Base-by-base conservation (phyloP, 2,888 invertebrate genomes). In the Erpobdella octoculata region DNA sequence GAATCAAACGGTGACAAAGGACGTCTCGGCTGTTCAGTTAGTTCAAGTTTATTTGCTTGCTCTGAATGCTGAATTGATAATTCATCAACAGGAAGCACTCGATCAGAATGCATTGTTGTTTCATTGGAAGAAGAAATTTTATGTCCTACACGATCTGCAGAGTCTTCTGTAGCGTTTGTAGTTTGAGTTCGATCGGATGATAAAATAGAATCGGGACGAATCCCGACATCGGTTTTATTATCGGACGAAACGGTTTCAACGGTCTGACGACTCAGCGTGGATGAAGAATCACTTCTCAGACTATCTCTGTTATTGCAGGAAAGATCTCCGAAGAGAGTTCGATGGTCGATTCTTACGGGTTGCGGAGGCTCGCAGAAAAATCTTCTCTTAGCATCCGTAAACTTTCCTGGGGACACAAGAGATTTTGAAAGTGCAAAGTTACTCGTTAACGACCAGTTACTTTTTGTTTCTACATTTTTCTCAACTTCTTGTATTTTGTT, bases 281-380 rank as follows among this genome's bases (percentile, higher is more conserved):
- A 4, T 53, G 21, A 25, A 8, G 53, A 9, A 5, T 0, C 21
- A 53, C 8, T 28, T 53, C 28, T 28, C 21, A 25, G 21, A 25
- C 21, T 25, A 53, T 25, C 4, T 21, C 28, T 28, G 4, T 53
- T 53, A 21, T 53, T 53, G 21, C 28, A 28, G 28, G 53, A 21
- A 53, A 53, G 53, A 25, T 53, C 53, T 53, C 53, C 53, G 61
- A 76, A 71, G 15, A 76, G 67, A 21, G 59, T 59, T 21, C 62
- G 25, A 21, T 73, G 75, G 62, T 77, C 77, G 41, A 77, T 74
- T 21, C 77, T 67, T 9, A 77, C 72, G 5, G 77, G 76, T 68
- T 77, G 74, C 6, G 76, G 46, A 5, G 73, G 53, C 58, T 77
- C 76, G 38, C 48, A 72, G 73, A 77, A 77, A 71, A 77, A 77